Base-by-base conservation (phyloP, 1,140 invertebrate genomes). In the Brachionus koreanus region DNA sequence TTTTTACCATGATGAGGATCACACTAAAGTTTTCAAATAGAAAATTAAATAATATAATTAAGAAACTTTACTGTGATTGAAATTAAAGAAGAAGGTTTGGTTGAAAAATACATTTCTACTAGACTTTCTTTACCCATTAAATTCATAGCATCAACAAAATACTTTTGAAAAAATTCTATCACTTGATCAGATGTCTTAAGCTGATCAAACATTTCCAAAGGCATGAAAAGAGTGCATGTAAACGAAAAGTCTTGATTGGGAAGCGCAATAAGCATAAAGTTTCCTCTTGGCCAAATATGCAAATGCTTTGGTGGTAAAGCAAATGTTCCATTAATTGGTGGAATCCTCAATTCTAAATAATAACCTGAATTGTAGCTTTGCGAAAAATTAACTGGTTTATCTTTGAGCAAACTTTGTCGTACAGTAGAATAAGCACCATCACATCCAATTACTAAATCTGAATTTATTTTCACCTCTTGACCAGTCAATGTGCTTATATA, bases 211-310 rank as follows among this genome's bases (percentile, higher is more conserved):
- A 88, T 87, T 5, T 89, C 87, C 83, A 96, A 95, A 0, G 97
- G 96, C 92, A 98, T 98, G 86, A 98, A 99, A 0, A 99, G 90
- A 1, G 97, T 98, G 0, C 95, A 94, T 0, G 97, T 99, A 90
- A 95, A 99, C 0, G 94, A 94, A 52, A 90, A 90, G 87, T 99
- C 95, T 85, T 93, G 91, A 86, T 99, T 99, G 0, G 97, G 97
- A 52, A 99, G 87, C 0, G 96, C 97, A 82, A 98, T 98, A 93
- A 99, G 93, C 95, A 98, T 98, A 86, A 97, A 99, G 49, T 92
- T 91, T 23, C 93, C 93, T 83, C 97, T 90, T 0, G 97, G 96
- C 97, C 97, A 99, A 82, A 99, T 97, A 87, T 99, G 97, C 7
- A 99, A 89, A 87, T 94, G 94, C 85, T 97, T 95, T 12, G 86